Evolutionary conservation across 2,113 vertebrate species (phyloP).

Genomic region (Pedetes capensis): DNA sequence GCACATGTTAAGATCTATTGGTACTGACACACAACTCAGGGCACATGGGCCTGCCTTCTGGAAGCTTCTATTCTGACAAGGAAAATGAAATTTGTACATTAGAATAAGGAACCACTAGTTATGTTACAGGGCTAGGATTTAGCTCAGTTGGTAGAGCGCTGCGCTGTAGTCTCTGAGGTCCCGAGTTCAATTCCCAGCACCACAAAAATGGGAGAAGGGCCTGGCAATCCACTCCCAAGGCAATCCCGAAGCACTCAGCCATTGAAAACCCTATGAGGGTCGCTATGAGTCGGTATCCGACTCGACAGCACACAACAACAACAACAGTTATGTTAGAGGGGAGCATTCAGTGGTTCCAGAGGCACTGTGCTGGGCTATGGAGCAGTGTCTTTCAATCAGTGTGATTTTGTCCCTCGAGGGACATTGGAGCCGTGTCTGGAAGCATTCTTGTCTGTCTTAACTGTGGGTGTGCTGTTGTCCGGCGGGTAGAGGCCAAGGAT

Average conservation of each 20-base stretch:
- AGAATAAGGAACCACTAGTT: background rate
- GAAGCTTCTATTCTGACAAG: conserved; percentile 35
- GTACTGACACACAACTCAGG: background rate
- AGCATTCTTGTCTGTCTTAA: background rate
- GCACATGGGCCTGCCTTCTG: conserved; percentile 26
- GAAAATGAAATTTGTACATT: background rate
- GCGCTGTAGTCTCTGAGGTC: too few relatives aligned
- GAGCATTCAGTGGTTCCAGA: background rate
- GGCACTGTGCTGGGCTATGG: background rate
- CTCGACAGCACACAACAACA: too few relatives aligned
- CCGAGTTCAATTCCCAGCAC: too few relatives aligned
- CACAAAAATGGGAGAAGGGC: too few relatives aligned
- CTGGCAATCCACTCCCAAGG: too few relatives aligned
- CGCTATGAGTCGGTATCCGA: too few relatives aligned
- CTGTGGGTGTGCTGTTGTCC: background rate
- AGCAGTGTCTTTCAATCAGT: background rate
- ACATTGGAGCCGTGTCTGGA: background rate
- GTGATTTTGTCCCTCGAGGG: background rate
- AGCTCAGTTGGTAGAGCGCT: too few relatives aligned
- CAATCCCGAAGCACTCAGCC: too few relatives aligned
- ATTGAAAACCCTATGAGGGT: too few relatives aligned
- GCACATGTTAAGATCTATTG: background rate
- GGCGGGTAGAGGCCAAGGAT: background rate
- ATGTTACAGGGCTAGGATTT: background rate
- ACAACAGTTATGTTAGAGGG: background rate